Evolutionary conservation across 2,888 invertebrate genomes (phyloP).

Genomic region (Pantelozetes paolii): DNA sequence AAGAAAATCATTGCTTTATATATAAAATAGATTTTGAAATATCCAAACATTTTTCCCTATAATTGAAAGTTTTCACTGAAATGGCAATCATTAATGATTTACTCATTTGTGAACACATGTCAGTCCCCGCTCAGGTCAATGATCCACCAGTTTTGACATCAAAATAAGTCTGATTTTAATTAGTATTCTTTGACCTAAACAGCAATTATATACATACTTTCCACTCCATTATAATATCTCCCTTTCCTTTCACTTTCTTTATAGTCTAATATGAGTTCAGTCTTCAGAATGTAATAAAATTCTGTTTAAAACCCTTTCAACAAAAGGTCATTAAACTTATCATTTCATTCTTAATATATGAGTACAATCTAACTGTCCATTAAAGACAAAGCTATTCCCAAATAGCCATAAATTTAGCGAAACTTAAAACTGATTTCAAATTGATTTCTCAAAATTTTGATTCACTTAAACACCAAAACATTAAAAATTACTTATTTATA

Average conservation of each 20-base stretch:
- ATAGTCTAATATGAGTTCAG: neutral
- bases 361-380: too few species aligned
- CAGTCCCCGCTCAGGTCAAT: neutral
- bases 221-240: neutral
- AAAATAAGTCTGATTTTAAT: conserved; percentile 19
- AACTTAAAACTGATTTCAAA: too few species aligned
- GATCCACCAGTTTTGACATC: neutral
- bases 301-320: neutral
- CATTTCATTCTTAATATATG: too few species aligned
- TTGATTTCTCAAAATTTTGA: too few species aligned
- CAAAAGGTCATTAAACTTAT: neutral
- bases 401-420: too few species aligned
- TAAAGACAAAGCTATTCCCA: too few species aligned
- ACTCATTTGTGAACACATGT: neutral
- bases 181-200: neutral
- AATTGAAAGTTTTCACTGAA: neutral
- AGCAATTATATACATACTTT: neutral
- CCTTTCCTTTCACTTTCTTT: neutral
- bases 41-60: neutral
- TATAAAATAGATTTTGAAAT: neutral
- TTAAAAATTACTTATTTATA: too few species aligned
- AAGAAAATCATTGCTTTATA: neutral
- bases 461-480: too few species aligned
- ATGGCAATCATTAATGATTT: neutral
- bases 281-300: neutral